These are phyloP conservation scores for Acanthococcus lagerstroemiae DNA, from an alignment of 2,888 invertebrate genomes.

Conservation along the genomic window DNA sequence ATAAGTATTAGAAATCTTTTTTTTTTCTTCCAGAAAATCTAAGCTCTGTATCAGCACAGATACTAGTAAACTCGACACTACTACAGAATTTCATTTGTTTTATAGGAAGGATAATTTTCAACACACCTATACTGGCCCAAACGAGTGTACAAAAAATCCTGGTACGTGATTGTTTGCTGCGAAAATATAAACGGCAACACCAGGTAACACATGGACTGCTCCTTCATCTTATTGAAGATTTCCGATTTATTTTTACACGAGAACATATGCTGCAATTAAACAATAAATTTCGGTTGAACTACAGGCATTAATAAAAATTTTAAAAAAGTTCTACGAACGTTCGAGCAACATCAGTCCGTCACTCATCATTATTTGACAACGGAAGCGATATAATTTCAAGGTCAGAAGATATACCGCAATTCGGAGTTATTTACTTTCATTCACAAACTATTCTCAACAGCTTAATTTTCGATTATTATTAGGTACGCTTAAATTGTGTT, in stretches of 20 bases:
- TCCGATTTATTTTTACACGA: slow-evolving; percentile 74
- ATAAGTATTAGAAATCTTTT: too few species aligned
- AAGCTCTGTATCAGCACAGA: too few species aligned
- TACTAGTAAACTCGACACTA: too few species aligned
- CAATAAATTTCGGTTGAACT: neutral
- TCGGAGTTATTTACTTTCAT: too few species aligned
- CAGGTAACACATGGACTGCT: slow-evolving; percentile 68
- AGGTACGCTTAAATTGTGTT: too few species aligned
- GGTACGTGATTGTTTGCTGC: slow-evolving; percentile 69
- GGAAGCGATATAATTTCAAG: neutral
- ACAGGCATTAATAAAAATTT: neutral
- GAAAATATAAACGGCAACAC: slow-evolving; percentile 74
- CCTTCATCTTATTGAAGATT: slow-evolving; percentile 75
- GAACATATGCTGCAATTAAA: slow-evolving; percentile 62
- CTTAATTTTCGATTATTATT: too few species aligned
- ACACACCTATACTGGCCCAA: slow-evolving; percentile 86
- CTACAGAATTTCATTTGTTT: too few species aligned
- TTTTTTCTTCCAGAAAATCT: too few species aligned
- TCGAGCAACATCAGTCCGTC: too few species aligned
- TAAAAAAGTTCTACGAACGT: neutral
- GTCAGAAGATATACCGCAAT: too few species aligned
- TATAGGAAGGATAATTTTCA: too few species aligned
- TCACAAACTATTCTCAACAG: too few species aligned
- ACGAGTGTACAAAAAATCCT: slow-evolving; percentile 76
- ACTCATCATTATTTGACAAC: neutral